These are phyloP conservation scores for Isoperla grammatica DNA, from an alignment of 2,888 invertebrate genomes.

Conservation along the genomic window DNA sequence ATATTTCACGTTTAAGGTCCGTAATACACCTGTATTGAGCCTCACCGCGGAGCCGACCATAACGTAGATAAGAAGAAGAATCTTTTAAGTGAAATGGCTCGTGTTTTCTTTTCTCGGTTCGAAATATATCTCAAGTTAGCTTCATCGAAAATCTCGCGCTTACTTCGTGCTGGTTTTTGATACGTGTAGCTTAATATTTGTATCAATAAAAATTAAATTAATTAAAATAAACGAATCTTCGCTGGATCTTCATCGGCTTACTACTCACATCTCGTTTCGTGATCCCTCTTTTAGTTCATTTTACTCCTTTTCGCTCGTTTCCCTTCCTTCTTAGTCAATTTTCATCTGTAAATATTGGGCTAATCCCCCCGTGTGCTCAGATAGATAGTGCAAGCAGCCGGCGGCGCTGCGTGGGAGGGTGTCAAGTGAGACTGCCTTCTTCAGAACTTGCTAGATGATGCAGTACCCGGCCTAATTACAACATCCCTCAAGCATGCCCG, in stretches of 20 bases:
- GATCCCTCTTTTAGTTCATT: constrained; percentile 10
- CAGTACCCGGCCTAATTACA: constrained; percentile 24
- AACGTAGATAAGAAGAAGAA: constrained; percentile 9
- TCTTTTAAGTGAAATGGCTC: too few species aligned
- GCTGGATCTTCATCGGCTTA: neutral
- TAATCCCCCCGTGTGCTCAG: constrained; percentile 39
- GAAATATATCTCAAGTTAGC: too few species aligned
- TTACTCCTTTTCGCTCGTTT: constrained; percentile 21
- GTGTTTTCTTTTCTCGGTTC: too few species aligned
- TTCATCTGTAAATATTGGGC: constrained; percentile 47
- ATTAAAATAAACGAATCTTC: neutral
- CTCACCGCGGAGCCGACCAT: constrained; percentile 7
- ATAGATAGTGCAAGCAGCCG: constrained; percentile 22
- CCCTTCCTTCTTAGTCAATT: constrained; percentile 41
- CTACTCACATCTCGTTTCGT: neutral
- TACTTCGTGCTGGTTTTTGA: too few species aligned
- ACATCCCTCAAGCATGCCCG: constrained; percentile 20
- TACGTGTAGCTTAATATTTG: too few species aligned
- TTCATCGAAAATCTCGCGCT: too few species aligned
- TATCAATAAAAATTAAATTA: constrained; percentile 10
- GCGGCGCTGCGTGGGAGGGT: constrained; percentile 34
- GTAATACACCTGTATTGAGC: constrained; percentile 23
- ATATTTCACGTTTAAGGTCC: constrained; percentile 24
- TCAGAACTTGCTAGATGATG: constrained; percentile 3
- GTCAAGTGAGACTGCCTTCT: constrained; percentile 35